Percentiles rank a stretch among this genome's conserved stretches.
Evolutionary conservation across 2,888 invertebrate genomes (phyloP).

Genomic region (Osmoderma eremita): DNA sequence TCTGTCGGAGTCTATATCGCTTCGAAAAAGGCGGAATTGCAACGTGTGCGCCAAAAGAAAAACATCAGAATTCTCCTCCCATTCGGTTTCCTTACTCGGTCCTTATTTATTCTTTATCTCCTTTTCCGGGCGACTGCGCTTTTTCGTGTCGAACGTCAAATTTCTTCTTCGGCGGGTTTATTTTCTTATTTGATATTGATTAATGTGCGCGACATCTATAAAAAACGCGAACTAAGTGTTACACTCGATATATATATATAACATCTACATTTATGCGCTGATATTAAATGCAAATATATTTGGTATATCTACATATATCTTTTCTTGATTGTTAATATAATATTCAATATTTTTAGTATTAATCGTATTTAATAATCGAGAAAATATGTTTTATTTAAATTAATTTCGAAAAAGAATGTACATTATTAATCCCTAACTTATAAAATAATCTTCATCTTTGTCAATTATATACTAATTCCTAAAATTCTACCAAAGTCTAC

Average conservation of each 20-base stretch:
- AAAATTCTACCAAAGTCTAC: no score
- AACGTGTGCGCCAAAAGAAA: background rate
- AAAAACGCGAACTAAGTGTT: conserved; percentile 13
- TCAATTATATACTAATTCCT: no score
- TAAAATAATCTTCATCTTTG: no score
- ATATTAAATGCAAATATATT: background rate
- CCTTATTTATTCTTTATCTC: conserved; percentile 63
- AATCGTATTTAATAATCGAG: no score
- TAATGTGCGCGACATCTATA: conserved; percentile 47
- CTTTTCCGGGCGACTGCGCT: conserved; percentile 57
- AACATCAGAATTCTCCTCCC: conserved; percentile 37
- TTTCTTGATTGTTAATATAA: no score
- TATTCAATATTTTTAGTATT: no score
- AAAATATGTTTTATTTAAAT: no score
- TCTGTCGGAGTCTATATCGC: no score
- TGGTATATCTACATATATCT: no score
- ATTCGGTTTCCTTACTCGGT: conserved; percentile 54
- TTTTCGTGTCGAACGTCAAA: conserved; percentile 51
- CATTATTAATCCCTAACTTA: no score
- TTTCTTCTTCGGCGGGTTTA: conserved; percentile 49
- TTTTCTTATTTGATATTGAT: conserved; percentile 49
- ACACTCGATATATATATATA: background rate
- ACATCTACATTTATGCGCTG: background rate
- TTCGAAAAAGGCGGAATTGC: no score
- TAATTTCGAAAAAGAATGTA: no score